phyloP scores from a whole-genome alignment of 2,113 vertebrate genomes.

The Geococcyx californianus region DNA sequence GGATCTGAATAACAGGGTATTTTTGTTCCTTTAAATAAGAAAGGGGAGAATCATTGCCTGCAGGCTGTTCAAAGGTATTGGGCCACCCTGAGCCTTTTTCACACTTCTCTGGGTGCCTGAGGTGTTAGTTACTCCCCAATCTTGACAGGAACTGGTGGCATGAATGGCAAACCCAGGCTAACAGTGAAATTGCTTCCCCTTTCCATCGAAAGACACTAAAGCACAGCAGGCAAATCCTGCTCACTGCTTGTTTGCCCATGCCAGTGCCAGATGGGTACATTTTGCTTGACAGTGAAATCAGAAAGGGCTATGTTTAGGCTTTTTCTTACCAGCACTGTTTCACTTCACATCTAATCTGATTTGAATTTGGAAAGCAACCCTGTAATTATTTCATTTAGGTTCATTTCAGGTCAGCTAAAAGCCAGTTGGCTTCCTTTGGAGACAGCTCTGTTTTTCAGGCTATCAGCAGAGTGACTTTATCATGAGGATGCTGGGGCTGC shows the following conservation, averaged over 20 bases:
- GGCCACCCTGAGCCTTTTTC: not conserved
- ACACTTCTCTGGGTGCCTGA: not conserved
- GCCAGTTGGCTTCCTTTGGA: constrained; percentile 38
- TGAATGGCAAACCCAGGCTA: not conserved
- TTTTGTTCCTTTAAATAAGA: not conserved
- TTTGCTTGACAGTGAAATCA: constrained; percentile 54
- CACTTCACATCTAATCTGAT: constrained; percentile 75
- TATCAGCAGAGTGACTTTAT: not conserved
- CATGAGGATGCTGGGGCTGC: not conserved
- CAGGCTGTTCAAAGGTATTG: not conserved
- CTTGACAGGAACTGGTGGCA: not conserved
- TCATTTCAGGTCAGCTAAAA: constrained; percentile 45
- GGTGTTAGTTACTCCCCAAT: not conserved
- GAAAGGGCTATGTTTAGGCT: constrained; percentile 64
- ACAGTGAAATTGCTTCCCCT: not conserved
- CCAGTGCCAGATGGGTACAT: constrained; percentile 7
- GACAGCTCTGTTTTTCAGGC: constrained; percentile 32
- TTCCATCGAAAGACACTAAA: not conserved
- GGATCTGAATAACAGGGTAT: not conserved
- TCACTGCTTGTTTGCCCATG: not conserved
- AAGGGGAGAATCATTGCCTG: not conserved
- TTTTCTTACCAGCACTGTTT: constrained; percentile 69
- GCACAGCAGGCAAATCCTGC: not conserved
- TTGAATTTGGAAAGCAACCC: constrained; percentile 69
- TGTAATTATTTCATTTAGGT: constrained; percentile 72